Base-by-base conservation (phyloP, 1,140 invertebrate genomes). In the Neodiprion fabricii region DNA sequence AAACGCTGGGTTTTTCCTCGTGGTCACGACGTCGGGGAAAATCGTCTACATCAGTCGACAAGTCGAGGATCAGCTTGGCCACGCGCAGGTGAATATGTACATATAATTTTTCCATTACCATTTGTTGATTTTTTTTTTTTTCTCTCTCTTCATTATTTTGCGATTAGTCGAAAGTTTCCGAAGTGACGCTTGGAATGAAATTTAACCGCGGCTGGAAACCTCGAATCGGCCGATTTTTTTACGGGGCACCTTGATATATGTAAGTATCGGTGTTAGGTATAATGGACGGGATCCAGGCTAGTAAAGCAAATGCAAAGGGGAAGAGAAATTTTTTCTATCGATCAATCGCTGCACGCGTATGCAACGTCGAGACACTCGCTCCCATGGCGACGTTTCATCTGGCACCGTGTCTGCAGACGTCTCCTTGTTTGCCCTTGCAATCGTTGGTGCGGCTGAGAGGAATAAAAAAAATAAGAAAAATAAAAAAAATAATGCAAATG, bases 1-100 rank as follows among this genome's bases (percentile, higher is more conserved):
- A 1, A 91, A 76, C 72, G 90, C 90, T 67, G 92, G 92, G 11
- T 96, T 96, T 80, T 88, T 97, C 71, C 84, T 98, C 68, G 93
- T 97, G 7, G 88, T 96, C 1, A 95, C 95, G 0, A 92, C 93
- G 74, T 91, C 91, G 74, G 96, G 96, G 1, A 94, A 96, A 82
- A 94, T 98, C 72, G 91, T 98, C n/a, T 95, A 96, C 79, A 92
- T 97, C 9, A 96, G 96, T 21, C 91, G 93, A 67, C 95, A 94
- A 76, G 92, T 98, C 5, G 94, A 96, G 78, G 91, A 94, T 78
- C 92, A 95, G 75, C 89, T 98, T 69, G 95, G 96, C 67, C 95
- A 97, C 85, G 91, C 93, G 71, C 95, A 96, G 91, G 95, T 96
- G 90, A 90, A 85, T 28, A 73, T 40, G 4, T 11, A 67, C 53